Base-by-base conservation (phyloP, 2,113 vertebrate genomes). In the Limanda limanda region DNA sequence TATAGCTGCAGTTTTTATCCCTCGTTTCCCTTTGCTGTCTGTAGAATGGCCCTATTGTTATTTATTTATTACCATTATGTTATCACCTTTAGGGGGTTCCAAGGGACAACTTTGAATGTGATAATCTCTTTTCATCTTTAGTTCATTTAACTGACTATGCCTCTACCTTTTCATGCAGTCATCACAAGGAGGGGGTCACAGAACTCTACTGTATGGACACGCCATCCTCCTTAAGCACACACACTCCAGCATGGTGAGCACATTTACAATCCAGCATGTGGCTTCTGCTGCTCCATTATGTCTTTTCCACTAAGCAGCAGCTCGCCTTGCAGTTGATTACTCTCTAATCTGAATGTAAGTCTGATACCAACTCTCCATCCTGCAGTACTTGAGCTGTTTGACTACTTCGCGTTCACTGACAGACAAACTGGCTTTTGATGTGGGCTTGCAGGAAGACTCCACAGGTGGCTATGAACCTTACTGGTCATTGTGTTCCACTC, bases 381-480 rank as follows among this genome's bases (percentile, higher is more conserved):
- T 72, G 54, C 89, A 98, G 97, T 98, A 98, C 70, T 89, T 98
- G 82, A 94, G 96, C 90, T 98, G 97, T 82, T 92, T 98, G 82
- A 97, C 96, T 1, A 98, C 96, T 11, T 98, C 97, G 0, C 95
- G 97, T 17, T 98, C 97, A 8, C 92, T 97, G 80, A 98, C 96
- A 0, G 97, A 98, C 92, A 98, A 98, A 85, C 81, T 98, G 89
- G 95, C 97, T 31, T 98, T 98, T 51, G 97, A 98, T 8, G 97
- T 98, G 73, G 97, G 97, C 55, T 88, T 98, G 52, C 97, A 97
- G 81, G 96, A 97, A 71, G 96, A 98, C 57, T 96, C 96, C 8
- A 95, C 95, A 94, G 97, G 97, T 98, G 31, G 13, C 2, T 71
- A 21, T 13, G 0, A 13, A 71, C 10, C 23, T 68, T 4, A 23